These are phyloP conservation scores for Cuculus canorus DNA, from an alignment of 2,797 vertebrate species.

Conservation along the genomic window DNA sequence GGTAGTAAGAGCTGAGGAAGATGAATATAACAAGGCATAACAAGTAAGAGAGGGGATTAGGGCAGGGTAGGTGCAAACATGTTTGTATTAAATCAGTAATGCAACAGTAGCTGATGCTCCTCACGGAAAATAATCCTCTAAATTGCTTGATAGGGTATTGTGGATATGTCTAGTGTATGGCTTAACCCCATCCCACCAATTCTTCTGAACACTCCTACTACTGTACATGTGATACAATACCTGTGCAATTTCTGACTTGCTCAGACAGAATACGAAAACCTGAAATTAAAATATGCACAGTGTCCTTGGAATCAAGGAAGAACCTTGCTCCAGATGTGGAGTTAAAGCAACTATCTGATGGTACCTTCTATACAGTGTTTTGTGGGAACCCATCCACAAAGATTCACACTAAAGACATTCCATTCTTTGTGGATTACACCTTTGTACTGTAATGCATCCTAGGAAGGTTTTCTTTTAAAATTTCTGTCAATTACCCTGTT, in stretches of 20 bases:
- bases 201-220: background rate
- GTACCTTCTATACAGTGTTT: background rate
- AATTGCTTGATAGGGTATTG: background rate
- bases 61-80: background rate
- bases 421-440: background rate
- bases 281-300: background rate
- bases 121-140: background rate
- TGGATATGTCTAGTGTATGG: background rate
- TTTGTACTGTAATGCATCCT: background rate
- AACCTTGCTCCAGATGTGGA: background rate
- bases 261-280: background rate
- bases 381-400: background rate
- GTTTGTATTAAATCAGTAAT: background rate
- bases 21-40: background rate
- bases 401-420: background rate
- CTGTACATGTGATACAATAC: background rate
- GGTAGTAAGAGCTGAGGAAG: background rate
- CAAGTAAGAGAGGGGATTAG: background rate
- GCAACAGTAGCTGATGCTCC: background rate
- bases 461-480: background rate
- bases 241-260: background rate
- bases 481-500: background rate
- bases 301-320: background rate
- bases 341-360: background rate
- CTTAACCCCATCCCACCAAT: background rate